These are phyloP conservation scores for Chelonia mydas DNA, from an alignment of 2,797 vertebrate species.

Conservation along the genomic window DNA sequence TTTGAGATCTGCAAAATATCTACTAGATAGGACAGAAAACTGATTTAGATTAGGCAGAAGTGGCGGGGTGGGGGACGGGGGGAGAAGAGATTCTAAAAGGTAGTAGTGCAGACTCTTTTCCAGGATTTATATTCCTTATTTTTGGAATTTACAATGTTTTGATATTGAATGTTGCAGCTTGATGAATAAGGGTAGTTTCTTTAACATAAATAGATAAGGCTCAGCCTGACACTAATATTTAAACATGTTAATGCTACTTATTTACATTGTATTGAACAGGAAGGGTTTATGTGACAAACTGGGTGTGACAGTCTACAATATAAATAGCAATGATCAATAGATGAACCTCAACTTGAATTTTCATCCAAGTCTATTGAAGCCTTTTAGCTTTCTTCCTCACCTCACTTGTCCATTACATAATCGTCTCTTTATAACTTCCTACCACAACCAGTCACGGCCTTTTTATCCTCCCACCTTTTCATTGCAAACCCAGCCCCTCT, in stretches of 20 bases:
- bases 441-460: rapidly evolving
- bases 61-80: too few species aligned
- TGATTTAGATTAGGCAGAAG: not conserved
- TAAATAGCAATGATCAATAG: not conserved
- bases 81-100: not conserved
- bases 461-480: not conserved
- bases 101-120: not conserved
- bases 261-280: rapidly evolving
- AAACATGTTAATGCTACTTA: not conserved
- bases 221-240: not conserved
- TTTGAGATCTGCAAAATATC: slow-evolving; percentile 24
- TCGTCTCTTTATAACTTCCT: not conserved
- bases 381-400: not conserved
- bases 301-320: rapidly evolving
- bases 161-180: not conserved
- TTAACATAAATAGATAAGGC: not conserved
- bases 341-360: not conserved
- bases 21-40: not conserved
- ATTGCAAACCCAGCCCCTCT: not conserved
- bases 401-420: not conserved
- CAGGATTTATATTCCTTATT: not conserved
- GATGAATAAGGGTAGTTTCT: not conserved
- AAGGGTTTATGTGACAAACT: not conserved
- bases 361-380: not conserved
- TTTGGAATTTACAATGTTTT: not conserved